phyloP scores from a whole-genome alignment of 2,797 vertebrate genomes.

The Chaenodraco wilsoni region DNA sequence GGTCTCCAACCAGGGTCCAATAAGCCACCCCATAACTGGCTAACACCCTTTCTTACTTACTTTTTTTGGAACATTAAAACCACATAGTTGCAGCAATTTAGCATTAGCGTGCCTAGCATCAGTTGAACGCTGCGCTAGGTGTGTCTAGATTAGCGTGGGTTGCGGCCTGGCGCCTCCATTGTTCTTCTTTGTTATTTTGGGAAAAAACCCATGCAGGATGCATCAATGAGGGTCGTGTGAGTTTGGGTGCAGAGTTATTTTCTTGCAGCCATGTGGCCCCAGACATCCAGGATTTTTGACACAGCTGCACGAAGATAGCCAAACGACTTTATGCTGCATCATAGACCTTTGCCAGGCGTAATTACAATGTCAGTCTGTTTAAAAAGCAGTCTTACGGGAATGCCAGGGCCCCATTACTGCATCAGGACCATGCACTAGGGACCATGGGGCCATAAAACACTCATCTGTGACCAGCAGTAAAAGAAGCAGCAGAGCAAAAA shows the following conservation, averaged over 20 bases:
- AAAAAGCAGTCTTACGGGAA: slow-evolving; percentile 71
- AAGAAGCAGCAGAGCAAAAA: slow-evolving; percentile 58
- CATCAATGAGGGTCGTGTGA: slow-evolving; percentile 52
- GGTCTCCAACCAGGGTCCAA: slow-evolving; percentile 53
- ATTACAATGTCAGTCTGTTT: slow-evolving; percentile 79
- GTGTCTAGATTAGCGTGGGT: slow-evolving; percentile 68
- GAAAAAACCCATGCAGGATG: slow-evolving; percentile 43
- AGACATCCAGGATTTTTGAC: slow-evolving; percentile 58
- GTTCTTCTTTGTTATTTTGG: slow-evolving; percentile 74
- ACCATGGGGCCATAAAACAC: slow-evolving; percentile 73
- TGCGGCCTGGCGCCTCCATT: slow-evolving; percentile 73
- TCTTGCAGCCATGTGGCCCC: slow-evolving; percentile 53
- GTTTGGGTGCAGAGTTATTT: slow-evolving; percentile 53
- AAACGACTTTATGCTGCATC: slow-evolving; percentile 55
- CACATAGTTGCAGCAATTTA: slow-evolving; percentile 47
- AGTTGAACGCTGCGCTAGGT: slow-evolving; percentile 58
- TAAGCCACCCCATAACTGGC: slow-evolving; percentile 55
- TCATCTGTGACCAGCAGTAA: slow-evolving; percentile 76
- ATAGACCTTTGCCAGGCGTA: slow-evolving; percentile 64
- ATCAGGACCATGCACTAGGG: slow-evolving; percentile 53
- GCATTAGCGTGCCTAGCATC: slow-evolving; percentile 22
- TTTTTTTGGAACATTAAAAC: slow-evolving; percentile 37
- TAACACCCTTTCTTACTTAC: slow-evolving; percentile 37
- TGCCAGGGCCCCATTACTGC: slow-evolving; percentile 69
- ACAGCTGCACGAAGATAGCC: slow-evolving; percentile 59